These are phyloP conservation scores for Apteryx mantelli DNA, from an alignment of 2,113 vertebrate species.

Conservation along the genomic window DNA sequence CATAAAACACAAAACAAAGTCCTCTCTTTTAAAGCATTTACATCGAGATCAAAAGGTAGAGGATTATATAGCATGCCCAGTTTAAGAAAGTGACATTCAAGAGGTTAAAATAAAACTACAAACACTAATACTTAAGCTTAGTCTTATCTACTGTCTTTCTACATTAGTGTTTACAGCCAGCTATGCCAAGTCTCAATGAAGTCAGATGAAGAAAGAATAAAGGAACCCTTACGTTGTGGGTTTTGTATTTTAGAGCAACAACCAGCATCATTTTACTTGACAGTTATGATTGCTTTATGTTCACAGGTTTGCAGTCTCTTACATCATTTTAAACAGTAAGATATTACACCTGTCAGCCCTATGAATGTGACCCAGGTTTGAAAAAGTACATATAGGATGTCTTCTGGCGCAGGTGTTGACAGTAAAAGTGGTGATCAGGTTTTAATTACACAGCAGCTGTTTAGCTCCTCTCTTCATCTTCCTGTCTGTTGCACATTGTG, in stretches of 20 bases:
- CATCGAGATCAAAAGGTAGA: constrained; percentile 40
- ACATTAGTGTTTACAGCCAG: neutral
- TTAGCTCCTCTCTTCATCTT: neutral
- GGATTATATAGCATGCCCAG: neutral
- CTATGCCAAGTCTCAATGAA: neutral
- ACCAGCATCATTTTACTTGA: fast-evolving
- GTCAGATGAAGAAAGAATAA: neutral
- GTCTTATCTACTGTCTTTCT: neutral
- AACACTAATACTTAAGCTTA: neutral
- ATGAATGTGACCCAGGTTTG: neutral
- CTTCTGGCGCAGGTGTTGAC: neutral
- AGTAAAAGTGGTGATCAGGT: neutral
- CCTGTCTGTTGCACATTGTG: neutral
- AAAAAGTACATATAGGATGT: neutral
- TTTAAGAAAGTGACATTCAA: neutral
- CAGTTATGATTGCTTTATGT: neutral
- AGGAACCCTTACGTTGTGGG: neutral
- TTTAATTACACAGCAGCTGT: neutral
- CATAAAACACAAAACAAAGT: constrained; percentile 12
- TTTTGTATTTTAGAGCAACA: neutral
- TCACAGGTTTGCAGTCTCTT: neutral
- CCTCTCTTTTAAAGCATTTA: neutral
- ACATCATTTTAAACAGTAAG: neutral
- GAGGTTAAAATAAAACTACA: constrained; percentile 22
- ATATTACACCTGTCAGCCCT: neutral